phyloP scores from a whole-genome alignment of 2,888 invertebrate genomes.

The Ischnus inquisitorius region DNA sequence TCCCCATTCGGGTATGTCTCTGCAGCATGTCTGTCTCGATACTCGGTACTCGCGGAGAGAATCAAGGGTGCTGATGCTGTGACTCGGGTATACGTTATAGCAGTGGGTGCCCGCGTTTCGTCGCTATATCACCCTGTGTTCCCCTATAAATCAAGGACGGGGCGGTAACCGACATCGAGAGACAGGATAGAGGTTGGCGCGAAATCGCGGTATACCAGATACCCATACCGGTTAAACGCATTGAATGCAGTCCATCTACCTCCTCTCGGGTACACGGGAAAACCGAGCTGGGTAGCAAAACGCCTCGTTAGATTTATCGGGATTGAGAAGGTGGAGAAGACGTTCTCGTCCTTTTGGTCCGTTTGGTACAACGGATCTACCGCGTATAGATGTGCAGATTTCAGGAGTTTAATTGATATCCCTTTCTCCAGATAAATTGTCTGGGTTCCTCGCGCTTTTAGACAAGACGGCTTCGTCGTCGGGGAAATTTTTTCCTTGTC shows the following conservation, averaged over 20 bases:
- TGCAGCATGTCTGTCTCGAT: slow-evolving; percentile 12
- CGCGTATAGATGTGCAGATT: slow-evolving; percentile 5
- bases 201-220: slow-evolving; percentile 71
- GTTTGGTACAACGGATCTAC: slow-evolving; percentile 17
- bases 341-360: neutral
- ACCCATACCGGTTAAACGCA: slow-evolving; percentile 21
- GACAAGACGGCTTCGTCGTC: neutral
- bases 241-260: slow-evolving; percentile 5
- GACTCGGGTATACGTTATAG: neutral
- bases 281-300: slow-evolving; percentile 74
- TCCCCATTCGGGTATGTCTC: slow-evolving; percentile 36
- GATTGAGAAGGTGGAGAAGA: slow-evolving; percentile 46
- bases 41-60: slow-evolving; percentile 23
- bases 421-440: neutral
- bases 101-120: slow-evolving; percentile 48
- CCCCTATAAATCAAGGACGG: slow-evolving; percentile 80
- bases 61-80: slow-evolving; percentile 15
- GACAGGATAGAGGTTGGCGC: slow-evolving; percentile 83
- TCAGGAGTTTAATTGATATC: slow-evolving; percentile 9
- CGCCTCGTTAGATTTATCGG: slow-evolving; percentile 81
- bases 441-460: neutral
- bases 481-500: neutral
- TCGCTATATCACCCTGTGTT: slow-evolving; percentile 66
- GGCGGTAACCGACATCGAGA: slow-evolving; percentile 82
- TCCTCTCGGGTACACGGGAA: slow-evolving; percentile 43